Conservation (phyloP, 92 coral and sea anemone species). For the Epizoanthus scotinus region DNA sequence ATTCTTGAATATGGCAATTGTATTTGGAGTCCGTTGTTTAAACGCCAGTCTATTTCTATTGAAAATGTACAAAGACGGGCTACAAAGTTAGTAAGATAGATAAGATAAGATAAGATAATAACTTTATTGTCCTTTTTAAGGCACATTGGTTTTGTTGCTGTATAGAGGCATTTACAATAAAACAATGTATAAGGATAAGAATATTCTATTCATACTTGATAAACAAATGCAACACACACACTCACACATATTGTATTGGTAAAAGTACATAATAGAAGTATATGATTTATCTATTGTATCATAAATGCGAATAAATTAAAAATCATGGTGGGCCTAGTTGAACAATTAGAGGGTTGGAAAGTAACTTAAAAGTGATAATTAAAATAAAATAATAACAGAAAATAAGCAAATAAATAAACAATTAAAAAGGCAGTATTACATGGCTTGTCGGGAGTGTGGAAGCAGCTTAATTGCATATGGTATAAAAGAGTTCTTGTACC, state of each 20-base stretch:
- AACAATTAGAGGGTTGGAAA: slow-evolving; percentile 1
- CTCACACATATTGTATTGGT: slow-evolving; percentile 6
- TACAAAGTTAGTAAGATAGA: slow-evolving; percentile 16
- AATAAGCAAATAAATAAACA: not conserved
- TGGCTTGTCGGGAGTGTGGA: too few relatives aligned
- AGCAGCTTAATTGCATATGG: too few relatives aligned
- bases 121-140: too few relatives aligned
- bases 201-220: slow-evolving; percentile 5
- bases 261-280: slow-evolving; percentile 4
- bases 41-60: slow-evolving; percentile 18
- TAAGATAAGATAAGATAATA: too few relatives aligned
- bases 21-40: not conserved
- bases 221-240: slow-evolving; percentile 13
- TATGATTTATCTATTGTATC: slow-evolving; percentile 1
- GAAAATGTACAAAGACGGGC: slow-evolving; percentile 22
- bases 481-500: too few relatives aligned
- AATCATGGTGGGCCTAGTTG: not conserved
- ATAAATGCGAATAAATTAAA: slow-evolving; percentile 11
- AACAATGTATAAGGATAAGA: not conserved
- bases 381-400: too few relatives aligned
- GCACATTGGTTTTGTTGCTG: too few relatives aligned
- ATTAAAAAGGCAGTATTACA: slow-evolving; percentile 10
- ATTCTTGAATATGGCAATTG: slow-evolving; percentile 10
- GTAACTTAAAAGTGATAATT: slow-evolving; percentile 10
- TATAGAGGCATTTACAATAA: too few relatives aligned